These are phyloP conservation scores for Coreius guichenoti DNA, from an alignment of 2,797 vertebrate genomes.

Conservation along the genomic window DNA sequence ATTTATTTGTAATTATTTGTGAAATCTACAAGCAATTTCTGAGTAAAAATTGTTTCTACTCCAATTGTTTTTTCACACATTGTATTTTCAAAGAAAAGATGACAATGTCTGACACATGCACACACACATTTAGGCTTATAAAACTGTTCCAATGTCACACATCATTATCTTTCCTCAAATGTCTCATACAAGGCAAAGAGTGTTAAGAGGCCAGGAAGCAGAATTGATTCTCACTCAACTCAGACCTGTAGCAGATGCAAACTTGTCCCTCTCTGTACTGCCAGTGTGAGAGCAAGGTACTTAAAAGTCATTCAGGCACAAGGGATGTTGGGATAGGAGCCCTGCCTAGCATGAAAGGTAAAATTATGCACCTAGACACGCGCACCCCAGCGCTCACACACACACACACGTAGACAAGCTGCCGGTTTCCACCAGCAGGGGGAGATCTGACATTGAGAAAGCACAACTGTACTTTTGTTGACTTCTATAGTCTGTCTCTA, in stretches of 20 bases:
- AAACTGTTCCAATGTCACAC: constrained; percentile 15
- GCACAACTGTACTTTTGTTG: constrained; percentile 54
- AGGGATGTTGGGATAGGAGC: constrained; percentile 28
- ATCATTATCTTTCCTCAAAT: constrained; percentile 17
- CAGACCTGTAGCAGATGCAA: constrained; percentile 27
- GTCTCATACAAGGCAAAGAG: constrained; percentile 6
- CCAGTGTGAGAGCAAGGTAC: constrained; percentile 34
- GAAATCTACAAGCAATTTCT: background rate
- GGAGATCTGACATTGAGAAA: constrained; percentile 63
- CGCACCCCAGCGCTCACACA: background rate
- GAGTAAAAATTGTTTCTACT: background rate
- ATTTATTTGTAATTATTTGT: constrained; percentile 4
- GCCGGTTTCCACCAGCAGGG: constrained; percentile 68
- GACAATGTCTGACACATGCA: background rate
- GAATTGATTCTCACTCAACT: constrained; percentile 25
- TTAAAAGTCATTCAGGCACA: constrained; percentile 47
- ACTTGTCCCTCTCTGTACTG: constrained; percentile 27
- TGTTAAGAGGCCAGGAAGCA: constrained; percentile 18
- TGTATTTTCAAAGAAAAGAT: background rate
- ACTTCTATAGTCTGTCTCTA: constrained; percentile 41
- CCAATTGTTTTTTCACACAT: background rate
- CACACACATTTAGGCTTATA: background rate
- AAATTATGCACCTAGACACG: background rate
- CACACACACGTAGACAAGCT: constrained; percentile 53
- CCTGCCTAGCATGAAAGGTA: constrained; percentile 35